phyloP scores from a whole-genome alignment of 2,888 invertebrate species.

The Galeopsomyia nigrocyanea region DNA sequence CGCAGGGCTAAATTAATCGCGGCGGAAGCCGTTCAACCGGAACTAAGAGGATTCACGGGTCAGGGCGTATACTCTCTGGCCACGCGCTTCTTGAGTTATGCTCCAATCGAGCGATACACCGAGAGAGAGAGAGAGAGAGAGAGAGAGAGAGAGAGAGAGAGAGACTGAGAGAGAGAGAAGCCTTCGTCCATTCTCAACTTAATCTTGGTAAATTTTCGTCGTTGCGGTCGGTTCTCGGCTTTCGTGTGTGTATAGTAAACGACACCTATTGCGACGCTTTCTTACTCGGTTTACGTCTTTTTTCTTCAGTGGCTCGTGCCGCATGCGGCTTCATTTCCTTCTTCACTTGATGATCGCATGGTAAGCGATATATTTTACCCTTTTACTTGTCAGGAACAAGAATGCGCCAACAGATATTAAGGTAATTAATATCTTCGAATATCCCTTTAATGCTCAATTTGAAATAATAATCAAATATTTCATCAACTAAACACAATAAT shows the following conservation, averaged over 20 bases:
- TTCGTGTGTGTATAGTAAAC: not conserved
- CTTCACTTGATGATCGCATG: slow-evolving; percentile 1
- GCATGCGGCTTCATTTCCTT: not conserved
- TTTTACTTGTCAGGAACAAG: too few relatives aligned
- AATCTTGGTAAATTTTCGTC: not conserved
- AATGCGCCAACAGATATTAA: too few relatives aligned
- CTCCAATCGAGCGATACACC: slow-evolving; percentile 9
- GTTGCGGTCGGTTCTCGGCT: slow-evolving; percentile 8
- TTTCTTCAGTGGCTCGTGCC: not conserved
- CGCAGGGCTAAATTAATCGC: slow-evolving; percentile 53
- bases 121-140: too few relatives aligned
- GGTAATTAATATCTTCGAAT: too few relatives aligned
- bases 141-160: too few relatives aligned
- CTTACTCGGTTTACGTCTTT: slow-evolving; percentile 14
- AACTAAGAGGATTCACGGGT: slow-evolving; percentile 56
- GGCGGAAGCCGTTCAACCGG: slow-evolving; percentile 49
- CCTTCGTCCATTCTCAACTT: not conserved
- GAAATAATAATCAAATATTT: too few relatives aligned
- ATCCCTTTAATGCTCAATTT: too few relatives aligned
- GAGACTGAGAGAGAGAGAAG: not conserved
- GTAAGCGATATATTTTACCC: too few relatives aligned
- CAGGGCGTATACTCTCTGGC: slow-evolving; percentile 29
- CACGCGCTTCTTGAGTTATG: slow-evolving; percentile 51
- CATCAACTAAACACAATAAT: too few relatives aligned
- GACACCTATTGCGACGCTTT: slow-evolving; percentile 8